Percentiles rank a stretch among this genome's conserved stretches.
Conservation (phyloP, 2,888 invertebrate species). For the Homarus gammarus region DNA sequence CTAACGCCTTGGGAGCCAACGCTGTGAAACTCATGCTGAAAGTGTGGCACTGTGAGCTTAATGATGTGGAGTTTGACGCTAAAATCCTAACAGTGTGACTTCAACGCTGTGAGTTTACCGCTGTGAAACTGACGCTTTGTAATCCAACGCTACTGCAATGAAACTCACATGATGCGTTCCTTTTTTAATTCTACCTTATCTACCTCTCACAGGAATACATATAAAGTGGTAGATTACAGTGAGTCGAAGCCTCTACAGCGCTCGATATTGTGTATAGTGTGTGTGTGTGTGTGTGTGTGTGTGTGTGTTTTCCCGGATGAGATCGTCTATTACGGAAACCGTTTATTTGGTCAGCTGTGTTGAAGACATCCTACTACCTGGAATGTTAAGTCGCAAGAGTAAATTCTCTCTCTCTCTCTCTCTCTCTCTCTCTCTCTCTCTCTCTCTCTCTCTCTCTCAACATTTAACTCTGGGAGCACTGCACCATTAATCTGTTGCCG, state of each 20-base stretch:
- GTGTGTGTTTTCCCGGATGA: neutral
- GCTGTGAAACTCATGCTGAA: neutral
- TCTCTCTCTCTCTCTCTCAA: constrained; percentile 3
- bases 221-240: too few relatives aligned
- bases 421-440: constrained; percentile 20
- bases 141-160: too few relatives aligned
- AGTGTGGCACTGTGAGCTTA: neutral
- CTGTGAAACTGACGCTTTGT: too few relatives aligned
- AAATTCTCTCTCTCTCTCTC: constrained; percentile 11
- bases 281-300: neutral
- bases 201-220: too few relatives aligned
- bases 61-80: neutral
- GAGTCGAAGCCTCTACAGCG: too few relatives aligned
- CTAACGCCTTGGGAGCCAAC: neutral
- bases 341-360: too few relatives aligned
- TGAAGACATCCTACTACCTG: too few relatives aligned
- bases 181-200: too few relatives aligned
- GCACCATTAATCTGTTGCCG: neutral
- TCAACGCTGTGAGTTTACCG: too few relatives aligned
- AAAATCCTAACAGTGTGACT: neutral
- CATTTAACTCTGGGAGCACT: neutral
- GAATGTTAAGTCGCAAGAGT: neutral
- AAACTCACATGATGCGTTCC: too few relatives aligned
- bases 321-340: neutral
- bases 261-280: too few relatives aligned